phyloP scores from a whole-genome alignment of 2,113 vertebrate species.

The Pyxicephalus adspersus region DNA sequence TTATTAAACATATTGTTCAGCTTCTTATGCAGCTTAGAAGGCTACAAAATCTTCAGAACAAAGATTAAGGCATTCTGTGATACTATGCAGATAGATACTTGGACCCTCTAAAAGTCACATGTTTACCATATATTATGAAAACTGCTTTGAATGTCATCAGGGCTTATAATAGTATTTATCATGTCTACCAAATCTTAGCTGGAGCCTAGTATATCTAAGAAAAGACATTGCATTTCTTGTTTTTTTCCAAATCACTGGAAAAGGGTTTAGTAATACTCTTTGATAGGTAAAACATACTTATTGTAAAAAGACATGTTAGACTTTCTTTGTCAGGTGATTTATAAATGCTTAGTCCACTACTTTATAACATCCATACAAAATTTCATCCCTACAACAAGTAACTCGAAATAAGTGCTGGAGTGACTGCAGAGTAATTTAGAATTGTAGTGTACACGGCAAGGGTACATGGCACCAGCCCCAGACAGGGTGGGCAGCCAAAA shows the following conservation, averaged over 20 bases:
- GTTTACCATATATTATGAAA: constrained; percentile 7
- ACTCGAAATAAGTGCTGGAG: too few relatives aligned
- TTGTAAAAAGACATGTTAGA: too few relatives aligned
- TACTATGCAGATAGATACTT: constrained; percentile 16
- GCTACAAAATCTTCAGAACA: neutral
- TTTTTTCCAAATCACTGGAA: constrained; percentile 4
- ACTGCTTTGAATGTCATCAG: neutral
- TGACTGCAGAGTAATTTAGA: too few relatives aligned
- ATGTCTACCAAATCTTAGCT: constrained; percentile 20
- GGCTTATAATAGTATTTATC: constrained; percentile 19
- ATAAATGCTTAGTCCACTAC: too few relatives aligned
- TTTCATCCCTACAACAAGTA: too few relatives aligned
- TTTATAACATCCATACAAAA: too few relatives aligned
- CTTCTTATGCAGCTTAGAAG: neutral
- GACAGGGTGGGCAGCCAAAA: too few relatives aligned
- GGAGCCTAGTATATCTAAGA: constrained; percentile 21
- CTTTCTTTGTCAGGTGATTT: too few relatives aligned
- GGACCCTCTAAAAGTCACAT: neutral
- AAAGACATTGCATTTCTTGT: constrained; percentile 3
- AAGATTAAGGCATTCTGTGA: constrained; percentile 1
- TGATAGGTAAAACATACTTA: neutral
- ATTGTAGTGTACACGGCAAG: too few relatives aligned
- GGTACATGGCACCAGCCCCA: too few relatives aligned
- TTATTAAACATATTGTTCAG: constrained; percentile 4
- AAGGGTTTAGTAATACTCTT: neutral